Conservation (phyloP, 2,888 invertebrate species). For the Apodemia hepburni region DNA sequence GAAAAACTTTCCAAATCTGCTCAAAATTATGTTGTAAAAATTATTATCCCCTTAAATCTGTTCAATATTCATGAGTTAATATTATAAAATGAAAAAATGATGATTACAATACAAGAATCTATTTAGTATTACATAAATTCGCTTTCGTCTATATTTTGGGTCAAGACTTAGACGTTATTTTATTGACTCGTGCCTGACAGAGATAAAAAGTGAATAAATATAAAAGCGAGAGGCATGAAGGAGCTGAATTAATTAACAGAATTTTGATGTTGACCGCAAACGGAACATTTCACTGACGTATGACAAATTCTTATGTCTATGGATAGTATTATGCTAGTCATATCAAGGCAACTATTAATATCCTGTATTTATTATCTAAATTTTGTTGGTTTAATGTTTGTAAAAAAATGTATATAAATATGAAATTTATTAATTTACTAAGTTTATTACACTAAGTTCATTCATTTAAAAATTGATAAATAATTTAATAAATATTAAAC, state of each 20-base stretch:
- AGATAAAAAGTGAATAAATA: slow-evolving; percentile 69
- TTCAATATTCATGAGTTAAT: no score
- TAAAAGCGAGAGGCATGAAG: slow-evolving; percentile 63
- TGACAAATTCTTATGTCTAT: slow-evolving; percentile 60
- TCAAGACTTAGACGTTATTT: slow-evolving; percentile 48
- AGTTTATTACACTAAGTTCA: no score
- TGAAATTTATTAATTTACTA: no score
- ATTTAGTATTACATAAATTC: slow-evolving; percentile 3
- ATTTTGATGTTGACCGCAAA: slow-evolving; percentile 54
- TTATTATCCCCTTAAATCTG: no score
- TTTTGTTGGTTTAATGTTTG: no score
- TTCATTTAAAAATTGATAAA: no score
- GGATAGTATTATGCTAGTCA: slow-evolving; percentile 39
- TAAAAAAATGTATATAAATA: no score
- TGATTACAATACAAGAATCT: no score
- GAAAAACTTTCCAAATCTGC: no score
- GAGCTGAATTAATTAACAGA: slow-evolving; percentile 74
- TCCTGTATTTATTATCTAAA: background rate
- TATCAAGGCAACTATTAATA: slow-evolving; percentile 23
- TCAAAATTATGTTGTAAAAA: no score
- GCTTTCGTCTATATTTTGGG: slow-evolving; percentile 25
- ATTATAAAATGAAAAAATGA: no score
- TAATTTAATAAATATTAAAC: no score
- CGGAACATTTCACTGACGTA: slow-evolving; percentile 55
- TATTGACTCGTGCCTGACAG: slow-evolving; percentile 66